Conservation (phyloP, 2,797 vertebrate species). For the Dromococcyx pavoninus region DNA sequence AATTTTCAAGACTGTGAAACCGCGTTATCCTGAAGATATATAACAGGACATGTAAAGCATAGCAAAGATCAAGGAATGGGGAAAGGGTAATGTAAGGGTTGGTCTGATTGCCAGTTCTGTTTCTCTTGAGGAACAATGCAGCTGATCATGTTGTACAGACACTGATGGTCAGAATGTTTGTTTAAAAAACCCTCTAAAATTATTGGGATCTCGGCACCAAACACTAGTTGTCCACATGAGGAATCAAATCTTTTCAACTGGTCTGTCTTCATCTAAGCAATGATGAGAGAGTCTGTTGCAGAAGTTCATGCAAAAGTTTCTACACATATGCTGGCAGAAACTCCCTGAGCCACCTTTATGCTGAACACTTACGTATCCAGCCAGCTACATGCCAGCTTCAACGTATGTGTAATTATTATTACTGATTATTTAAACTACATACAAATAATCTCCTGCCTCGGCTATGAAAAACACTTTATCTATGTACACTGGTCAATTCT, state of each 20-base stretch:
- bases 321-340: neutral
- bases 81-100: neutral
- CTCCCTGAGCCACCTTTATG: neutral
- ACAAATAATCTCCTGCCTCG: neutral
- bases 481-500: neutral
- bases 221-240: neutral
- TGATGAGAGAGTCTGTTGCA: accelerated
- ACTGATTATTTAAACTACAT: neutral
- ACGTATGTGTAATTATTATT: neutral
- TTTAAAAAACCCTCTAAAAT: neutral
- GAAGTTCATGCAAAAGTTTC: neutral
- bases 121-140: neutral
- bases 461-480: neutral
- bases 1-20: neutral
- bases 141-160: neutral
- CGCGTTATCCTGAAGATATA: neutral
- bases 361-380: too few species aligned
- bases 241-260: neutral
- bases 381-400: neutral
- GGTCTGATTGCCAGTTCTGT: neutral
- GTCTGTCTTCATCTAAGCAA: neutral
- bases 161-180: neutral
- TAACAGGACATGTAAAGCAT: neutral
- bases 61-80: neutral
- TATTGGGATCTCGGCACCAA: neutral